phyloP scores from a whole-genome alignment of 1,140 invertebrate genomes.

The Phenacoccus solenopsis region DNA sequence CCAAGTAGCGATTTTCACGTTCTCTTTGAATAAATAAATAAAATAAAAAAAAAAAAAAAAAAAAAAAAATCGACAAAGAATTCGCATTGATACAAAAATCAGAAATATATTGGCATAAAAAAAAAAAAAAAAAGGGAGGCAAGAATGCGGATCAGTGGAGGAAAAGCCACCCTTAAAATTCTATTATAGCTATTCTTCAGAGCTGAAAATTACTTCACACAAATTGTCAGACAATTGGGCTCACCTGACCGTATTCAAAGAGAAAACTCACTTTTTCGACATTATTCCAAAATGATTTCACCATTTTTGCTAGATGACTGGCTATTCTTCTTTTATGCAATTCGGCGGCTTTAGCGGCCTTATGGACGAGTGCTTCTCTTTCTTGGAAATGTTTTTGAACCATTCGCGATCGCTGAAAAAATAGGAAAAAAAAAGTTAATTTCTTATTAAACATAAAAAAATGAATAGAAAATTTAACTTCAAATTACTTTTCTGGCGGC shows the following conservation, averaged over 20 bases:
- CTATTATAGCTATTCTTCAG: background rate
- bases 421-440: background rate
- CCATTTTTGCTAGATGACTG: conserved; percentile 78
- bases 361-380: conserved; percentile 73
- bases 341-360: conserved; percentile 85
- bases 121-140: too few relatives aligned
- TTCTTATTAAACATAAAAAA: background rate
- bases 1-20: too few relatives aligned
- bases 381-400: conserved; percentile 94
- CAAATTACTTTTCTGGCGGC: conserved; percentile 75
- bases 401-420: conserved; percentile 58
- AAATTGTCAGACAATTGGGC: too few relatives aligned
- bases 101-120: too few relatives aligned
- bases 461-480: background rate
- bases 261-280: conserved; percentile 66
- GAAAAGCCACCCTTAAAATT: background rate
- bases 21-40: too few relatives aligned
- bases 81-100: too few relatives aligned
- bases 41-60: too few relatives aligned
- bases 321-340: conserved; percentile 75
- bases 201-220: too few relatives aligned
- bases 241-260: background rate
- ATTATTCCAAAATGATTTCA: conserved; percentile 91
- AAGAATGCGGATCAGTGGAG: background rate
- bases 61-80: too few relatives aligned